These are phyloP conservation scores for Zhuqinia jingwanae DNA, from an alignment of 2,888 invertebrate genomes.

Conservation along the genomic window DNA sequence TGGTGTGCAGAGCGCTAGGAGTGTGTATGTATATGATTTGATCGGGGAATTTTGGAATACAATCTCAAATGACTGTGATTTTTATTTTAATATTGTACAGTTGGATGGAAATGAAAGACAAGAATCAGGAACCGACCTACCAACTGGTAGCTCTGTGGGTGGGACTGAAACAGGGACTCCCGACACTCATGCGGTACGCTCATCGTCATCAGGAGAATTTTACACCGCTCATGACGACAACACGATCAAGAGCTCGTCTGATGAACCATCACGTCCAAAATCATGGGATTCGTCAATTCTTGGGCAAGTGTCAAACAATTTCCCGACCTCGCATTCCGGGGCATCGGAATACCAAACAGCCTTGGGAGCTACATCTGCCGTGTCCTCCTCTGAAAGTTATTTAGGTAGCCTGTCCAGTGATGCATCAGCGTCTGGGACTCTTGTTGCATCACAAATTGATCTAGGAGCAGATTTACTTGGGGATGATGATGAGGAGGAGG, in stretches of 20 bases:
- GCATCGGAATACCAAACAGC: conserved; percentile 78
- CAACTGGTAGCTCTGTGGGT: conserved; percentile 50
- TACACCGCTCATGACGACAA: conserved; percentile 77
- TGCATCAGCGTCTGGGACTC: conserved; percentile 89
- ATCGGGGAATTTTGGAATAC: too few relatives aligned
- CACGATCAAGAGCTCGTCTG: conserved; percentile 75
- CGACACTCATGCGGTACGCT: conserved; percentile 76
- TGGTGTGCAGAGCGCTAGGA: too few relatives aligned
- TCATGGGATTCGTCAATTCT: conserved; percentile 79
- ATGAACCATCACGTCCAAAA: conserved; percentile 79
- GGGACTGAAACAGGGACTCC: conserved; percentile 73
- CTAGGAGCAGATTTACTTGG: conserved; percentile 88
- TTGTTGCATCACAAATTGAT: conserved; percentile 94
- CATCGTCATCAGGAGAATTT: conserved; percentile 78
- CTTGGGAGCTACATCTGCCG: conserved; percentile 72
- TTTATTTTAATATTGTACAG: conserved; percentile 55
- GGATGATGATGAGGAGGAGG: conserved; percentile 83
- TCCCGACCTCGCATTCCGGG: conserved; percentile 72
- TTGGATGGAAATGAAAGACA: conserved; percentile 59
- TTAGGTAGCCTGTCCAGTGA: conserved; percentile 78
- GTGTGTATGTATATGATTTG: too few relatives aligned
- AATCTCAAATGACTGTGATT: not conserved
- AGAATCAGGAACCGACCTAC: conserved; percentile 56
- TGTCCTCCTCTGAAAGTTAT: conserved; percentile 77
- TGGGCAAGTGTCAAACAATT: conserved; percentile 78